These are phyloP conservation scores for Addax nasomaculatus DNA, from an alignment of 2,113 vertebrate genomes.

Conservation along the genomic window DNA sequence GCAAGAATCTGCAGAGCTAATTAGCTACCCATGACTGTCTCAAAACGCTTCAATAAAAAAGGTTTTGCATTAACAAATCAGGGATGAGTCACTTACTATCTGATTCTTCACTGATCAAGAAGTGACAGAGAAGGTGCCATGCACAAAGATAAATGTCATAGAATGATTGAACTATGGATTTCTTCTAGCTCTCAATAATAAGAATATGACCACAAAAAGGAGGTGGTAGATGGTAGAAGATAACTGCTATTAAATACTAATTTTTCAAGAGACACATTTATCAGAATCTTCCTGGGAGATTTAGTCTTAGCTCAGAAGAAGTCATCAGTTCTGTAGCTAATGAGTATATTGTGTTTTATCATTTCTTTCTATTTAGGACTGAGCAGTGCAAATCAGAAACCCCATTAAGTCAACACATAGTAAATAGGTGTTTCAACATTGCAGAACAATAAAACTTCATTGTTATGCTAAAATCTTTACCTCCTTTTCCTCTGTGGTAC, in stretches of 20 bases:
- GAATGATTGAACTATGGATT: conserved; percentile 39
- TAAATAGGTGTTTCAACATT: background rate
- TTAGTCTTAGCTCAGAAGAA: conserved; percentile 11
- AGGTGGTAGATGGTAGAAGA: background rate
- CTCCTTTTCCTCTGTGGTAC: background rate
- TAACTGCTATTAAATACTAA: background rate
- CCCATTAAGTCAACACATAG: background rate
- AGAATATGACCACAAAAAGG: conserved; percentile 53
- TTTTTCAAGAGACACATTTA: conserved; percentile 20
- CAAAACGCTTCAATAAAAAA: conserved; percentile 52
- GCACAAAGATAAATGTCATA: conserved; percentile 49
- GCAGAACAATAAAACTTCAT: background rate
- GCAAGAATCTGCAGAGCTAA: conserved; percentile 45
- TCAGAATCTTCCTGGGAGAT: background rate
- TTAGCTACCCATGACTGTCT: conserved; percentile 32
- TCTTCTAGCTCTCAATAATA: background rate
- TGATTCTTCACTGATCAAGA: conserved; percentile 46
- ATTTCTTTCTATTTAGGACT: background rate
- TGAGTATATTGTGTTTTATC: background rate
- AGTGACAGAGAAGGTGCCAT: conserved; percentile 50
- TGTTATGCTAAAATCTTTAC: background rate
- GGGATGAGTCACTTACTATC: conserved; percentile 48
- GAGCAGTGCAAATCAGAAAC: background rate
- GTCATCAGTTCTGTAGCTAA: background rate
- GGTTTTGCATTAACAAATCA: conserved; percentile 46